Evolutionary conservation across 2,888 invertebrate genomes (phyloP).

Genomic region (Hyalella azteca): DNA sequence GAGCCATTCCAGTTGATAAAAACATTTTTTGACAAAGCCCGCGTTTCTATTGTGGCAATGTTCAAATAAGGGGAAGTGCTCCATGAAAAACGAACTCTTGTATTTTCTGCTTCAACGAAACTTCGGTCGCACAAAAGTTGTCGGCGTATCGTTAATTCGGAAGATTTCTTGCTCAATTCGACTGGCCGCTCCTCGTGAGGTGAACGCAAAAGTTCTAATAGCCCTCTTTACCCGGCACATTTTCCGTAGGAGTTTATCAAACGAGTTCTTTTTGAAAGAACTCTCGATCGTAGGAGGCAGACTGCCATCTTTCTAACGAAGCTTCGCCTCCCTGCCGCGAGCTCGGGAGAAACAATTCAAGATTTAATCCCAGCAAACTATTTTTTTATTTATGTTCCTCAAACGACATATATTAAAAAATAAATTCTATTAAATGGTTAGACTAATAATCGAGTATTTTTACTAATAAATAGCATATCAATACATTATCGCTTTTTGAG

Average conservation of each 20-base stretch:
- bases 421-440: too few species aligned
- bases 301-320: background rate
- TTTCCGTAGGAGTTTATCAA: slow-evolving; percentile 33
- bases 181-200: slow-evolving; percentile 2
- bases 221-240: slow-evolving; percentile 30
- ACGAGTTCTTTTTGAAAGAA: slow-evolving; percentile 26
- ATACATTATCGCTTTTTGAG: too few species aligned
- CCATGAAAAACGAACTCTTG: too few species aligned
- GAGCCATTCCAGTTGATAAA: too few species aligned
- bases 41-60: background rate
- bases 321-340: background rate
- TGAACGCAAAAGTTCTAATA: slow-evolving; percentile 30
- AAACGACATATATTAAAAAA: too few species aligned
- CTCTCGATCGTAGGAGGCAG: background rate
- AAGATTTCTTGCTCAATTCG: slow-evolving; percentile 32
- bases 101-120: too few species aligned
- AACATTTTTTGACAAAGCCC: too few species aligned
- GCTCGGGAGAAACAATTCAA: background rate
- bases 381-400: too few species aligned
- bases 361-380: too few species aligned
- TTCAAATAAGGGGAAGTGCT: background rate
- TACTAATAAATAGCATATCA: too few species aligned
- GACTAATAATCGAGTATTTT: too few species aligned
- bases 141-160: slow-evolving; percentile 10
- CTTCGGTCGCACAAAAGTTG: background rate